A percentile compares a stretch with the other conserved stretches of the same genome.
phyloP scores from a whole-genome alignment of 1,140 invertebrate genomes.

The Orius insidiosus region DNA sequence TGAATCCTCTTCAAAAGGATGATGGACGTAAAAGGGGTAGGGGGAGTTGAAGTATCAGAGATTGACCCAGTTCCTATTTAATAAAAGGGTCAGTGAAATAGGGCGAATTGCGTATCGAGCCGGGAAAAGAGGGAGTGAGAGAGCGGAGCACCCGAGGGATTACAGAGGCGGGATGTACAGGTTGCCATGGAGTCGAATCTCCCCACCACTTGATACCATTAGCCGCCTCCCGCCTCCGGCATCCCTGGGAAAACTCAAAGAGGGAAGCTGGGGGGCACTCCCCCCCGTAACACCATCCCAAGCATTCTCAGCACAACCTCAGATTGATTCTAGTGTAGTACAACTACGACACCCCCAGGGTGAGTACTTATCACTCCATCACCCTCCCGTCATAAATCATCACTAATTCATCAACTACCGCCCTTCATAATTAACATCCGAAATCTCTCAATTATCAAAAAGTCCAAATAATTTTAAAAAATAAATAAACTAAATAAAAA shows the following conservation, averaged over 20 bases:
- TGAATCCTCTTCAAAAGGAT: too few species aligned
- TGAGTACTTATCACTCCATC: neutral
- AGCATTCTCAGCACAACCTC: neutral
- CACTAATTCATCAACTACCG: too few species aligned
- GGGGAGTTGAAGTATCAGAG: too few species aligned
- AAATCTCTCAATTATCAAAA: too few species aligned
- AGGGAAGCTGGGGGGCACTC: neutral
- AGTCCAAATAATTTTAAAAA: too few species aligned
- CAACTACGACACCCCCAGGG: neutral
- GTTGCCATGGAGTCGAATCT: neutral
- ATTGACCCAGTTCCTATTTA: too few species aligned
- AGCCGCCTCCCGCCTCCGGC: neutral
- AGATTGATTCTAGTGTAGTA: neutral
- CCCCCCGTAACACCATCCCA: neutral
- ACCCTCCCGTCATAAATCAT: neutral
- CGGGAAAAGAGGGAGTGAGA: neutral
- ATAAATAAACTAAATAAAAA: too few species aligned
- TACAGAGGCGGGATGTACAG: slow-evolving; percentile 1
- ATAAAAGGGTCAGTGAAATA: slow-evolving; percentile 5
- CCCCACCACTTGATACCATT: slow-evolving; percentile 5
- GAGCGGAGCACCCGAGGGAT: too few species aligned
- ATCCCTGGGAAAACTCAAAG: neutral
- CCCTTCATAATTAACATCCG: too few species aligned
- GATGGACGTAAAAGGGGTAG: too few species aligned
- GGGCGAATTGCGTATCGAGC: slow-evolving; percentile 7